Percentiles rank a stretch among this genome's conserved stretches.
Evolutionary conservation across 2,797 vertebrate genomes (phyloP).

Genomic region (Neosilurus hyrtlii): DNA sequence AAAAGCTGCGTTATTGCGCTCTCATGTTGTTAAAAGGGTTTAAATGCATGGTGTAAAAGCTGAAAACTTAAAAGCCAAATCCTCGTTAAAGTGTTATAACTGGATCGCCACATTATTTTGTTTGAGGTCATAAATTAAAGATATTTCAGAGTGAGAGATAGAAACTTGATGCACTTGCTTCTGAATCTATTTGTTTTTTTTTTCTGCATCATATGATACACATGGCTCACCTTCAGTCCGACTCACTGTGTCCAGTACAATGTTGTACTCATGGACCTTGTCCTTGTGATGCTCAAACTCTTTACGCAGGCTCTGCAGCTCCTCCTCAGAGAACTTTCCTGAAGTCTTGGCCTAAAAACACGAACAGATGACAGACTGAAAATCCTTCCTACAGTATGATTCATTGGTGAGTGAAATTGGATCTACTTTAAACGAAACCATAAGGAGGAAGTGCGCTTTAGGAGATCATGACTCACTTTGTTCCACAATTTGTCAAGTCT

Average conservation of each 20-base stretch:
- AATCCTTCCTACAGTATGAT: not conserved
- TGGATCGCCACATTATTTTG: not conserved
- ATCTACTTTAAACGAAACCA: not conserved
- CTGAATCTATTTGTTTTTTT: not conserved
- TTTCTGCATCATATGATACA: not conserved
- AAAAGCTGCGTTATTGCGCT: not conserved
- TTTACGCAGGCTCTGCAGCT: slow-evolving; percentile 83
- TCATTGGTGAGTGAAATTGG: not conserved
- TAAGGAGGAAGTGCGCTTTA: not conserved
- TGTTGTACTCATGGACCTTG: slow-evolving; percentile 87
- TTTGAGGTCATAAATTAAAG: not conserved
- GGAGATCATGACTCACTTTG: slow-evolving; percentile 73
- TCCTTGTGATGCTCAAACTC: slow-evolving; percentile 94
- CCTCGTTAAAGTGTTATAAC: not conserved
- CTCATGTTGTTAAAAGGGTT: no score
- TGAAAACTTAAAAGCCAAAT: not conserved
- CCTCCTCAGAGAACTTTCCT: slow-evolving; percentile 88
- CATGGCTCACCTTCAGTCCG: slow-evolving; percentile 81
- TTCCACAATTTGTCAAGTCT: slow-evolving; percentile 94
- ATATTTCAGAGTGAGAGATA: not conserved
- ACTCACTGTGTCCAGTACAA: slow-evolving; percentile 87
- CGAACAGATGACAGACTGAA: not conserved
- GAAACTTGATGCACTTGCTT: not conserved
- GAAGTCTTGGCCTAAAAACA: slow-evolving; percentile 82
- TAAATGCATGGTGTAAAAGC: not conserved